Percentiles rank a stretch among this genome's conserved stretches.
Evolutionary conservation across 2,888 invertebrate species (phyloP).

Genomic region (Eledona agricola): DNA sequence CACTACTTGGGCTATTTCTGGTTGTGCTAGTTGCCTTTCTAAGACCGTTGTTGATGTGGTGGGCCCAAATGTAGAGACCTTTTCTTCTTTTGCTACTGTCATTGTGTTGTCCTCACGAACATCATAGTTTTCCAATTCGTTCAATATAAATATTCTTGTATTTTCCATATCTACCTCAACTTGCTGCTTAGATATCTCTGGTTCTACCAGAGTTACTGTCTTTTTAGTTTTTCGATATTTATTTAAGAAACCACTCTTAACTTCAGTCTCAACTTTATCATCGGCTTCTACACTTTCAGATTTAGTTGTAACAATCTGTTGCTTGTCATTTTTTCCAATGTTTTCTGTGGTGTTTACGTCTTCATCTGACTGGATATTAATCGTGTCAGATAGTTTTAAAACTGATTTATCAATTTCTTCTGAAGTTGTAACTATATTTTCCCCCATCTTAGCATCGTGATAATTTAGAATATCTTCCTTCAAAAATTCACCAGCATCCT

Average conservation of each 20-base stretch:
- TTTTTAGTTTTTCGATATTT: slow-evolving; percentile 50
- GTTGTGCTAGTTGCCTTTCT: slow-evolving; percentile 14
- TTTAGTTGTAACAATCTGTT: slow-evolving; percentile 41
- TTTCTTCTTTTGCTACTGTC: slow-evolving; percentile 20
- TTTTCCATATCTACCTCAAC: slow-evolving; percentile 26
- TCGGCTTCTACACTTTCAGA: slow-evolving; percentile 3
- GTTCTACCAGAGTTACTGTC: slow-evolving; percentile 10
- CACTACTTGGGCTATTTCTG: slow-evolving; percentile 20
- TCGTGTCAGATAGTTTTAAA: slow-evolving; percentile 32
- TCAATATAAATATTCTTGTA: slow-evolving; percentile 30
- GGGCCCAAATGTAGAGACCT: slow-evolving; percentile 24
- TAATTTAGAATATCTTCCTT: slow-evolving; percentile 41
- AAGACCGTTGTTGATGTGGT: slow-evolving; percentile 14
- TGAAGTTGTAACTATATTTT: slow-evolving; percentile 28
- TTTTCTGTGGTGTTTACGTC: too few species aligned
- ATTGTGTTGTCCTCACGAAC: slow-evolving; percentile 37
- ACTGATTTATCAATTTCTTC: slow-evolving; percentile 21
- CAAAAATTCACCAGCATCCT: slow-evolving; percentile 40
- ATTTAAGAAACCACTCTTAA: slow-evolving; percentile 47
- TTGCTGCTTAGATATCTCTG: slow-evolving; percentile 27
- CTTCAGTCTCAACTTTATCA: slow-evolving; percentile 12
- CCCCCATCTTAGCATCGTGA: slow-evolving; percentile 38
- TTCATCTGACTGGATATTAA: too few species aligned
- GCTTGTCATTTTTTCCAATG: too few species aligned
- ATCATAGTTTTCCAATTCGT: slow-evolving; percentile 52